Evolutionary conservation across 2,113 vertebrate species (phyloP).

Genomic region (Manacus vitellinus): DNA sequence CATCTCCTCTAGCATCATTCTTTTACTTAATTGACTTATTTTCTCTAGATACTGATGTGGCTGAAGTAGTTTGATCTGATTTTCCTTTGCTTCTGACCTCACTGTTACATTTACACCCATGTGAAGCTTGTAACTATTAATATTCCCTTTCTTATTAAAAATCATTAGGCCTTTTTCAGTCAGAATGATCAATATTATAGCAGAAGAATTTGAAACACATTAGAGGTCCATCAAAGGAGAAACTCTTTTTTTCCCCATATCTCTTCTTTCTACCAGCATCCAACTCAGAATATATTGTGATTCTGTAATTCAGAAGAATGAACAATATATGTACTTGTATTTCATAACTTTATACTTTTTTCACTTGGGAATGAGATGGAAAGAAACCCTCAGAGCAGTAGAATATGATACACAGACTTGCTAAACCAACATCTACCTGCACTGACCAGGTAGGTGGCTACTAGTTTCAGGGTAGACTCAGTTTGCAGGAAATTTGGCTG

Average conservation of each 20-base stretch:
- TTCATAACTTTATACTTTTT: background rate
- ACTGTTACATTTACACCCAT: background rate
- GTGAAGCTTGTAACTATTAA: background rate
- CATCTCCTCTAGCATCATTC: background rate
- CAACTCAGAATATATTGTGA: background rate
- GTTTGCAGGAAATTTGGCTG: background rate
- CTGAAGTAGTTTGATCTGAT: background rate
- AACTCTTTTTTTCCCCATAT: background rate
- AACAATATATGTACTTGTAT: background rate
- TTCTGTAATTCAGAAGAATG: background rate
- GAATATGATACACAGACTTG: background rate
- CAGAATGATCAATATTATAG: background rate
- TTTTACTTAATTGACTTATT: background rate
- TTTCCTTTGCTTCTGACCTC: background rate
- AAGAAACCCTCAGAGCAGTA: background rate
- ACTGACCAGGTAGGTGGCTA: background rate
- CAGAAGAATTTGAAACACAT: background rate
- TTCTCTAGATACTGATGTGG: background rate
- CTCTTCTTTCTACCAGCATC: background rate
- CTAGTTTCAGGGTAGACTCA: background rate
- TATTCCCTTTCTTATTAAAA: background rate
- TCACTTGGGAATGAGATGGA: background rate
- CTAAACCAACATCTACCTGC: background rate
- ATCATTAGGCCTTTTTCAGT: background rate
- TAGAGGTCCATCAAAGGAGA: background rate